Evolutionary conservation across 1,140 invertebrate genomes (phyloP).

Genomic region (Pissodes strobi): DNA sequence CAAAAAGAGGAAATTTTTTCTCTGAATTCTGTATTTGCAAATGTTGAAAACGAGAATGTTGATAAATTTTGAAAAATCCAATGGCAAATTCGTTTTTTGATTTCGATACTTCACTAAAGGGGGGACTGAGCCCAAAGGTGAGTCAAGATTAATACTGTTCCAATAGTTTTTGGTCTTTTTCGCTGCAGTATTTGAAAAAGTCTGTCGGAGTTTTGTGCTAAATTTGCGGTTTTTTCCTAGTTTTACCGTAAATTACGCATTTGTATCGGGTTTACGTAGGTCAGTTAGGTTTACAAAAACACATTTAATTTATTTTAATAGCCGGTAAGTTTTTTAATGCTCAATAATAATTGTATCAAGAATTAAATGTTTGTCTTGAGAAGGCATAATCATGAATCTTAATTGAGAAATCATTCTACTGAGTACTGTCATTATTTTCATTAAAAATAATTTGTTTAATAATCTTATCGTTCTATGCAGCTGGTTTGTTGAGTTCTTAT

Average conservation of each 20-base stretch:
- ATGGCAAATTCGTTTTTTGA: constrained; percentile 85
- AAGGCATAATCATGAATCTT: no score
- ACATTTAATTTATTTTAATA: neutral
- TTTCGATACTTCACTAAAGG: constrained; percentile 73
- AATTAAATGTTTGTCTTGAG: no score
- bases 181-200: neutral
- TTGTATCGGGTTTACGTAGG: constrained; percentile 41
- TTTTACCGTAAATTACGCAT: constrained; percentile 18
- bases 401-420: no score
- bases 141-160: neutral
- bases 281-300: constrained; percentile 6
- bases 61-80: constrained; percentile 58
- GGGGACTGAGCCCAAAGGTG: constrained; percentile 58
- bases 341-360: no score
- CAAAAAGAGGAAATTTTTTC: constrained; percentile 18
- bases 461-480: no score
- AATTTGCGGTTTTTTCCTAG: neutral
- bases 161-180: no score
- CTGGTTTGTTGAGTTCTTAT: no score
- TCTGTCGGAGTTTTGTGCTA: constrained; percentile 28
- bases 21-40: constrained; percentile 9
- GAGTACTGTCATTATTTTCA: no score
- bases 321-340: no score
- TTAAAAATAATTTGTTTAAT: no score
- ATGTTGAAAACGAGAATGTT: constrained; percentile 42